Conservation (phyloP, 2,797 vertebrate species). For the Melanotaenia maccullochi region DNA sequence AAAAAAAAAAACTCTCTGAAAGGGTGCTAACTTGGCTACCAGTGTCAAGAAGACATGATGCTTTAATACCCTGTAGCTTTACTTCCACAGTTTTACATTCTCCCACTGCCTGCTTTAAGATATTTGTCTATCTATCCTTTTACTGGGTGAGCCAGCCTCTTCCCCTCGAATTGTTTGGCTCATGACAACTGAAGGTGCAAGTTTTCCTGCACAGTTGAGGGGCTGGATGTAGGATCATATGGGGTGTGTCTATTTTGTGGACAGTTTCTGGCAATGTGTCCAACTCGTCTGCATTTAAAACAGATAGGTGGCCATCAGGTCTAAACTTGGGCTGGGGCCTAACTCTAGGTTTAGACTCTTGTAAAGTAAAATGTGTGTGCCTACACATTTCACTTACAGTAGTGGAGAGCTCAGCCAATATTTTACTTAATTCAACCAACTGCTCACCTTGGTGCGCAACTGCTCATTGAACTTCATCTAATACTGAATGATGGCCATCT, state of each 20-base stretch:
- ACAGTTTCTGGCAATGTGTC: not conserved
- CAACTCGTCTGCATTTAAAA: not conserved
- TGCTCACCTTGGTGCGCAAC: too few species aligned
- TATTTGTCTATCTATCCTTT: not conserved
- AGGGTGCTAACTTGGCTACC: not conserved
- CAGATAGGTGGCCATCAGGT: not conserved
- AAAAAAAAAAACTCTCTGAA: not conserved
- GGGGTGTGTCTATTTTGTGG: not conserved
- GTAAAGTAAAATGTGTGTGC: too few species aligned
- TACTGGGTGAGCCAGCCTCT: not conserved
- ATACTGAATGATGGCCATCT: too few species aligned
- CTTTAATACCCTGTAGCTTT: not conserved
- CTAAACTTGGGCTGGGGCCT: not conserved
- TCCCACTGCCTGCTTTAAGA: not conserved
- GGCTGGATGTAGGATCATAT: not conserved
- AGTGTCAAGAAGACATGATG: conserved; percentile 4
- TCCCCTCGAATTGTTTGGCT: not conserved
- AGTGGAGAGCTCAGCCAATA: too few species aligned
- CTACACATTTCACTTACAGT: too few species aligned
- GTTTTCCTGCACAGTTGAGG: not conserved
- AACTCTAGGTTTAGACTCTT: not conserved
- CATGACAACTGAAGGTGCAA: not conserved
- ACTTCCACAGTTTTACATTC: not conserved
- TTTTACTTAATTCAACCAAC: too few species aligned
- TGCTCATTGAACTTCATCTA: too few species aligned